Conservation (phyloP, 2,888 invertebrate species). For the Heteropelma amictum region DNA sequence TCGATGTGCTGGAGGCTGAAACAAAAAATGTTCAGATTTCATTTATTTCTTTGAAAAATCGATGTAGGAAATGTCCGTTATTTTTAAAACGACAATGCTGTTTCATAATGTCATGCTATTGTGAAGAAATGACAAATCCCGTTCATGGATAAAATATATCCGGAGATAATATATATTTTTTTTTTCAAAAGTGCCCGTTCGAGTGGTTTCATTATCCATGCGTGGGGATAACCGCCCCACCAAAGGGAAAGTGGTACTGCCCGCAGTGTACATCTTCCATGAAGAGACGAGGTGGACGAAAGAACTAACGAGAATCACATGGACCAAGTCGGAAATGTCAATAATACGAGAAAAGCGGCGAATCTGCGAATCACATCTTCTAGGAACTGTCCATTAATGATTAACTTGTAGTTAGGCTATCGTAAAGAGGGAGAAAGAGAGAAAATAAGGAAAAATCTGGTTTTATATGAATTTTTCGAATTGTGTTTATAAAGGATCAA, state of each 20-base stretch:
- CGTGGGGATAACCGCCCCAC: slow-evolving; percentile 96
- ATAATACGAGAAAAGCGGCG: slow-evolving; percentile 64
- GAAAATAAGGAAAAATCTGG: slow-evolving; percentile 59
- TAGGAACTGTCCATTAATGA: slow-evolving; percentile 70
- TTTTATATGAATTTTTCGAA: slow-evolving; percentile 70
- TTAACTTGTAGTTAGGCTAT: slow-evolving; percentile 66
- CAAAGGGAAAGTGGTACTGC: slow-evolving; percentile 99
- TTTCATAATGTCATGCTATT: too few relatives aligned
- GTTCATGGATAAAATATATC: too few relatives aligned
- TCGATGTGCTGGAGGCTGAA: too few relatives aligned
- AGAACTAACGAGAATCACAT: slow-evolving; percentile 81
- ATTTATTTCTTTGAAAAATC: too few relatives aligned
- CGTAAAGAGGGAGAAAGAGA: slow-evolving; percentile 45
- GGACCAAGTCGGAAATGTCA: slow-evolving; percentile 54
- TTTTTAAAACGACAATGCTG: too few relatives aligned
- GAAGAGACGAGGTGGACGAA: slow-evolving; percentile 90
- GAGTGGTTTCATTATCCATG: slow-evolving; percentile 99
- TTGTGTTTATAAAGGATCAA: slow-evolving; percentile 62
- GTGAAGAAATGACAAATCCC: too few relatives aligned
- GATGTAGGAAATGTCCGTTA: too few relatives aligned
- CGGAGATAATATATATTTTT: slow-evolving; percentile 25
- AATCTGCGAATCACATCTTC: slow-evolving; percentile 64
- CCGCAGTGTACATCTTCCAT: slow-evolving; percentile 94
- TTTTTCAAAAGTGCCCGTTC: slow-evolving; percentile 90
- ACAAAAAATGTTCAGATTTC: too few relatives aligned